A percentile compares a stretch with the other conserved stretches of the same genome.
Evolutionary conservation across 1,140 invertebrate genomes (phyloP).

Genomic region (Drosophila sulfurigaster): DNA sequence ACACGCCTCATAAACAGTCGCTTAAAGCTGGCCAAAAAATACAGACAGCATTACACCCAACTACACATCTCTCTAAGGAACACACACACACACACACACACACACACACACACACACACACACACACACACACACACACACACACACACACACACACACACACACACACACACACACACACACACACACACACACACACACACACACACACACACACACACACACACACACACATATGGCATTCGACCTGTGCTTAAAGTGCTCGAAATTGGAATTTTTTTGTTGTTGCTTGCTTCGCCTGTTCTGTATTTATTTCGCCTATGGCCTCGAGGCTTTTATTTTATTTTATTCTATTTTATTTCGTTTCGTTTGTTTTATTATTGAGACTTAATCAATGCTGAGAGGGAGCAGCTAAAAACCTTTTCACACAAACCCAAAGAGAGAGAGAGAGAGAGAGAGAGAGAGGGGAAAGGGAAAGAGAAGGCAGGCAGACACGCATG

Average conservation of each 20-base stretch:
- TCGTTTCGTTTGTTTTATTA: conserved; percentile 59
- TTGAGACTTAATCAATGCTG: conserved; percentile 59
- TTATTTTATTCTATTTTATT: conserved; percentile 32
- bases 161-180: conserved; percentile 18
- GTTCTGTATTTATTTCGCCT: conserved; percentile 3
- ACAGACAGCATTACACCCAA: conserved; percentile 11
- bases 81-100: conserved; percentile 17
- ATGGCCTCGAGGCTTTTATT: conserved; percentile 21
- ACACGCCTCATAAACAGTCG: conserved; percentile 29
- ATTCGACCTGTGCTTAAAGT: conserved; percentile 41
- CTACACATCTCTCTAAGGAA: neutral
- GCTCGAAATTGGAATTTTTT: conserved; percentile 42
- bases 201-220: conserved; percentile 16
- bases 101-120: conserved; percentile 13
- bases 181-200: conserved; percentile 17
- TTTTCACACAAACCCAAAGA: conserved; percentile 33
- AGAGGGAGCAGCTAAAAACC: conserved; percentile 28
- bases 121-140: conserved; percentile 3
- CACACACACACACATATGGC: conserved; percentile 2
- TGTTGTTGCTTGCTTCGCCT: conserved; percentile 3
- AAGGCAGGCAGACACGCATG: conserved; percentile 41
- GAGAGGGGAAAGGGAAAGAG: neutral
- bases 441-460: neutral
- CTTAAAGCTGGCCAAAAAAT: conserved; percentile 24
- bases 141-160: conserved; percentile 4